Evolutionary conservation across 2,113 vertebrate species (phyloP).

Genomic region (Lichenostomus cassidix): DNA sequence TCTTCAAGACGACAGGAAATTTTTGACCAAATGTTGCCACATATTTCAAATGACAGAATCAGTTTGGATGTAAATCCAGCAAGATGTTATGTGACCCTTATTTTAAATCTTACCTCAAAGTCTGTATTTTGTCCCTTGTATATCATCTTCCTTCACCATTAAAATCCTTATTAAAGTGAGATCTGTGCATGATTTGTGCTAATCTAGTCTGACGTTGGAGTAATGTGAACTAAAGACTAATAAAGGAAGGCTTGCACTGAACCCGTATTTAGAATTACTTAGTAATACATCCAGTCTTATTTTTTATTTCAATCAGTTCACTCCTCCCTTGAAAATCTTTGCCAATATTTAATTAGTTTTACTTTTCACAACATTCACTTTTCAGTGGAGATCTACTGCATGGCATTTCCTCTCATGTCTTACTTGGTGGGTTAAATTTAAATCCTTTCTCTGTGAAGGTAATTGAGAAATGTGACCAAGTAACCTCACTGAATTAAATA

Average conservation of each 20-base stretch:
- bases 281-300: not conserved
- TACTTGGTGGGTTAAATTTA: not conserved
- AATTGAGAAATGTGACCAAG: not conserved
- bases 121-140: not conserved
- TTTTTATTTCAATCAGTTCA: not conserved
- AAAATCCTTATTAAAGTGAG: not conserved
- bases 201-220: accelerated
- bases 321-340: not conserved
- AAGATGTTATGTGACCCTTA: not conserved
- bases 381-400: not conserved
- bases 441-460: not conserved
- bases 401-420: not conserved
- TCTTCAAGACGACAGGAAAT: not conserved
- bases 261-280: not conserved
- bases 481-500: not conserved
- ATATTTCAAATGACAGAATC: not conserved
- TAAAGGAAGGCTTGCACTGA: not conserved
- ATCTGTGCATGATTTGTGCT: not conserved
- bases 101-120: not conserved
- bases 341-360: not conserved
- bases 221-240: not conserved
- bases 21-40: not conserved
- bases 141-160: not conserved
- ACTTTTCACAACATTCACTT: not conserved
- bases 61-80: not conserved